Conservation (phyloP, 2,888 invertebrate species). For the Charanyca ferruginea region DNA sequence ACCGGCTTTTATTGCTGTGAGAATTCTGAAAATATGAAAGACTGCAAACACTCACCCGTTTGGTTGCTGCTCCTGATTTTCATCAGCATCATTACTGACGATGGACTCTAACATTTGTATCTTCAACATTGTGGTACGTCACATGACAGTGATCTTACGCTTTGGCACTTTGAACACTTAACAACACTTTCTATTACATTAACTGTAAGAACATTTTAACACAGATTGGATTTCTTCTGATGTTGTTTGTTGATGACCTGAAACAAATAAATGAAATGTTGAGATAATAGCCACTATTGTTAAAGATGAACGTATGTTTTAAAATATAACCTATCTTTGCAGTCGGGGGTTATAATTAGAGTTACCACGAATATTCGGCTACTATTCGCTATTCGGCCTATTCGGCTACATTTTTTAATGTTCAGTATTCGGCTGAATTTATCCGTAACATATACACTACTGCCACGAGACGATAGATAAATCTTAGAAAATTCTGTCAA, state of each 20-base stretch:
- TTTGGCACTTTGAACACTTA: constrained; percentile 60
- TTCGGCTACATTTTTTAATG: no score
- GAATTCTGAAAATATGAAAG: no score
- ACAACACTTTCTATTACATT: constrained; percentile 56
- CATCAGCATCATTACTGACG: constrained; percentile 92
- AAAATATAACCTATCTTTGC: no score
- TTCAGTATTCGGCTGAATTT: no score
- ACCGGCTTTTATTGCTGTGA: no score
- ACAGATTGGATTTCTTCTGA: constrained; percentile 37
- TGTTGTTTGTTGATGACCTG: constrained; percentile 69
- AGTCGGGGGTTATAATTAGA: no score
- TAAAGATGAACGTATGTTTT: background rate
- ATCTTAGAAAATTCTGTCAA: no score
- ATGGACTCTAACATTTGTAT: constrained; percentile 95
- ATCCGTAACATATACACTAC: no score
- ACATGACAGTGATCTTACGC: constrained; percentile 82
- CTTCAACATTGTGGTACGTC: constrained; percentile 92
- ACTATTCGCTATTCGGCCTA: no score
- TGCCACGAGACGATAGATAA: no score
- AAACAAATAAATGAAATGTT: constrained; percentile 55
- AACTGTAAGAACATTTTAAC: constrained; percentile 19
- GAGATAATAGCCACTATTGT: background rate
- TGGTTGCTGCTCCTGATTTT: constrained; percentile 82
- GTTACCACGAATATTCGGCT: no score
- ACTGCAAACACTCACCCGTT: constrained; percentile 81